Base-by-base conservation (phyloP, 2,888 invertebrate genomes). In the Idaea aversata region DNA sequence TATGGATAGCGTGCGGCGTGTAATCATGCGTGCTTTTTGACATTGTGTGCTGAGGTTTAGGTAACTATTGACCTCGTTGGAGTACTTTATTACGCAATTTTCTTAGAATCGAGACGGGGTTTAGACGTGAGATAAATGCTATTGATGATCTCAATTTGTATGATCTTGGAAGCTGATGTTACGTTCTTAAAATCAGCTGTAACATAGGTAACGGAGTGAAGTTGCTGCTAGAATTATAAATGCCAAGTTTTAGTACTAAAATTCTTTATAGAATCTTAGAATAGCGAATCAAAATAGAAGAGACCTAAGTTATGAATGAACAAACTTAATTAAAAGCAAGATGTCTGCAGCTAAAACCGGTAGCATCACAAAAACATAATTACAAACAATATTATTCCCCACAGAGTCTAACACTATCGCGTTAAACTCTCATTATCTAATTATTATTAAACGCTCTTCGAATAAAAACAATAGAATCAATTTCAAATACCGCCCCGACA, bases 401-500 rank as follows among this genome's bases (percentile, higher is more conserved):
- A 67, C 67, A 47, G 7, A 5, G 47, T 47, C 47, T 47, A 47
- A 64, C 61, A 69, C 69, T 59, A 70, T 70, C 65, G 61, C 70
- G 68, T 68, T 73, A 72, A 63, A 67, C 68, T 66, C 63, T 66
- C 67, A 71, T 74, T 74, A 67, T 69, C 67, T 70, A 72, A 73
- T 74, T 74, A 71, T 72, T 69, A 70, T 70, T 70, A 67, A 70
- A 68, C 70, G 65, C 67, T 66, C 58, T 63, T 64, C 64, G 15
- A 34, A 67, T 67, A 74, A 74, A 74, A 74, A 72, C 71, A 69
- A 72, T 70, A 67, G 71, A 72, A 68, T 74, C 72, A 72, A 72
- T 74, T 74, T 70, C 71, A 67, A 47, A 68, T 71, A 58, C 73
- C 74, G 72, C 74, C 74, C 72, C 72, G 68, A 71, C 71, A 74